These are phyloP conservation scores for Lycophotia porphyrea DNA, from an alignment of 2,888 invertebrate genomes.

Conservation along the genomic window DNA sequence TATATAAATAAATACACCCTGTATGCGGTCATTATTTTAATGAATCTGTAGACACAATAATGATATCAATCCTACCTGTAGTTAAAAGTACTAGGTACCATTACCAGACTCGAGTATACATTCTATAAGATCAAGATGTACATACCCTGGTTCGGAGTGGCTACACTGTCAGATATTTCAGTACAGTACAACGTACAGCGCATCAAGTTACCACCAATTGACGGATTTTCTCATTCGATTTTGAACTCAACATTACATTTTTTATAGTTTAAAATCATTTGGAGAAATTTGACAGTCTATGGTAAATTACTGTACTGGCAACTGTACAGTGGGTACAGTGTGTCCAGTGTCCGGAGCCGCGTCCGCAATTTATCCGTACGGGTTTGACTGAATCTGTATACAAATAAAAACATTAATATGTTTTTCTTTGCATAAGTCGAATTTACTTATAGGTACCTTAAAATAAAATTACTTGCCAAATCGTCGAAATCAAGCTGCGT, in stretches of 20 bases:
- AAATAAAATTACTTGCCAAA: constrained; percentile 22
- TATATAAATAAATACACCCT: background rate
- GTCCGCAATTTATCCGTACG: too few relatives aligned
- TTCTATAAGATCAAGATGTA: background rate
- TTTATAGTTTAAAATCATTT: too few relatives aligned
- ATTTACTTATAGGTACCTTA: constrained; percentile 3
- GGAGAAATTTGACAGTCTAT: too few relatives aligned
- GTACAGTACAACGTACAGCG: too few relatives aligned
- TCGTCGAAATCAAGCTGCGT: constrained; percentile 39
- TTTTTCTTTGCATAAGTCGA: background rate
- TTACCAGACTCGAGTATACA: background rate
- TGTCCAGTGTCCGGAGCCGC: too few relatives aligned
- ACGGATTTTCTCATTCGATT: too few relatives aligned
- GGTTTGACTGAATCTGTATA: background rate
- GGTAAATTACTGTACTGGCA: too few relatives aligned
- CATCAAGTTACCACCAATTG: too few relatives aligned
- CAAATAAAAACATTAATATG: background rate
- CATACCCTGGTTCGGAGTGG: too few relatives aligned
- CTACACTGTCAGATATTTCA: background rate
- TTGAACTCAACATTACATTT: too few relatives aligned
- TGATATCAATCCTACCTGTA: background rate
- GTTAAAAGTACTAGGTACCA: background rate
- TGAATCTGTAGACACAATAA: background rate
- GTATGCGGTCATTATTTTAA: background rate
- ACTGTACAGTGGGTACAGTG: too few relatives aligned